A percentile compares a stretch with the other conserved stretches of the same genome.
phyloP scores from a whole-genome alignment of 2,113 vertebrate species.

The Rhinolophus ferrumequinum region DNA sequence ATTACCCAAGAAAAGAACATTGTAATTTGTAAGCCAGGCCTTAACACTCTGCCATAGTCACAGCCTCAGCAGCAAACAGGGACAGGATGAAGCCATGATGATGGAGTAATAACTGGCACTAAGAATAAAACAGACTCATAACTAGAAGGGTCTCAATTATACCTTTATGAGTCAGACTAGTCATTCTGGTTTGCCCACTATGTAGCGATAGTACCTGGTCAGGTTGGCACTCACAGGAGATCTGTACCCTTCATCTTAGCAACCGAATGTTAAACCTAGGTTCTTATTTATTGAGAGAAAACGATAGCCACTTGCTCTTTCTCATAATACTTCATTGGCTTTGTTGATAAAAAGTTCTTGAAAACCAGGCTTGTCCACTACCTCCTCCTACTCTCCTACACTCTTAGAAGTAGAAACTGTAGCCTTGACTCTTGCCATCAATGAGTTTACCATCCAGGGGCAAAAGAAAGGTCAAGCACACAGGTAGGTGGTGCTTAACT shows the following conservation, averaged over 20 bases:
- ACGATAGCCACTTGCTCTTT: neutral
- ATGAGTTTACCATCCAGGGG: neutral
- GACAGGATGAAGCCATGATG: neutral
- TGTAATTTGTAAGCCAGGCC: neutral
- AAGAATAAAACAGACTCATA: constrained; percentile 50
- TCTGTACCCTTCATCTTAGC: neutral
- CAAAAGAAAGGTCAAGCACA: neutral
- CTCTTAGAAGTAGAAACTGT: neutral
- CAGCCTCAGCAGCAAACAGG: constrained; percentile 10
- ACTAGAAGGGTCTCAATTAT: constrained; percentile 50
- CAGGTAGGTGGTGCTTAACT: neutral
- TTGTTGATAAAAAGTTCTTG: neutral
- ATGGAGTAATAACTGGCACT: constrained; percentile 13
- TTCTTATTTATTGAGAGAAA: constrained; percentile 1
- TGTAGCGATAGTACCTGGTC: neutral
- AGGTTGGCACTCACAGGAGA: neutral
- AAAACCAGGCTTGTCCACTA: neutral
- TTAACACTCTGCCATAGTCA: neutral
- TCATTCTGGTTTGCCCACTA: constrained; percentile 59
- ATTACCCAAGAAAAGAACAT: neutral
- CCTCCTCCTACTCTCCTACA: neutral
- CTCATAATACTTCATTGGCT: neutral
- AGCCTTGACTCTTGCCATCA: neutral
- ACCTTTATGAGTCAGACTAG: constrained; percentile 46
- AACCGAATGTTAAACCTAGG: neutral